Evolutionary conservation across 2,113 vertebrate genomes (phyloP), one percentile per base, ranked within the genome.

Genomic region (Halichoerus grypus): DNA sequence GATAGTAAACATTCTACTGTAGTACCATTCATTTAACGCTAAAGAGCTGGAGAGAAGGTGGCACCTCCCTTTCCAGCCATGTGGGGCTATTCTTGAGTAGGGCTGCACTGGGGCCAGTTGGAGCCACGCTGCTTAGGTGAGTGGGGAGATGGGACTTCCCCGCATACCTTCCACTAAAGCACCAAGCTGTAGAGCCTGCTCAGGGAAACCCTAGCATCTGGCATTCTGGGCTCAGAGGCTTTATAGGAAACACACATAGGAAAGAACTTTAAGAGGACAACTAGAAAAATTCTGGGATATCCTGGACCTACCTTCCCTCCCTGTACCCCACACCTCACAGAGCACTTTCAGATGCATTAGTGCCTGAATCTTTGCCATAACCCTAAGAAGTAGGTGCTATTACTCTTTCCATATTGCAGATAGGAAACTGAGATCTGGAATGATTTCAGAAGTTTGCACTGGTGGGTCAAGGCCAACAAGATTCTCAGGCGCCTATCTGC

Each of bases 281-380:
- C 39, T 91, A 22, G 59, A 82, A 92, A 83, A 89, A 18, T 67
- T 86, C 59, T 57, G 7, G 28, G 39, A 10, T 74, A 8, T 61
- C 65, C n/a, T 77, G 21, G 14, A 46, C 31, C 49, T 82, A 72
- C 3, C 13, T 26, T 77, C 42, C 15, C 57, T 42, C 26, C 16
- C 36, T 91, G 46, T 67, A 61, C 11, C 76, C 19, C 51, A 69
- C 4, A 95, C 16, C 33, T 93, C 76, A 87, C 33, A 87, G 46
- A 91, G 53, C 13, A 93, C 36, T 65, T 93, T 57, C 46, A 91
- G 67, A 69, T 61, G 36, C n/a, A 74, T 83, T 71, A 69, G 49
- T n/a, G n/a, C 26, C 71, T 81, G 14, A 77, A 95, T 91, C 49
- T 74, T 96, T 57, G 95, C 8, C 81, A 93, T 36, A 93, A 93